Evolutionary conservation across 2,888 invertebrate species (phyloP), one percentile per base, ranked within the genome.

Genomic region (Petrophora chlorosata): DNA sequence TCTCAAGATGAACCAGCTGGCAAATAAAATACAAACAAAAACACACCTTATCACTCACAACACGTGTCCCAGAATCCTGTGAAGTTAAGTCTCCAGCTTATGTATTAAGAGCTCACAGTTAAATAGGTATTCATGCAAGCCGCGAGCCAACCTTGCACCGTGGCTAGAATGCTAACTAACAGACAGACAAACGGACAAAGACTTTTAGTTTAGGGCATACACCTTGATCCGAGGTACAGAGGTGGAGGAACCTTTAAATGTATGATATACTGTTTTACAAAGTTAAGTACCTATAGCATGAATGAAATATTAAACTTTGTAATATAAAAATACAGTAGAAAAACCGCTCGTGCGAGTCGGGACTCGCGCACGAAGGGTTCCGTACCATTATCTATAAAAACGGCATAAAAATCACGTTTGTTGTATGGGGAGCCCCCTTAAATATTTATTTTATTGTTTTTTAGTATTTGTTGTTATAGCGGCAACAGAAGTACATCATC

Each of bases 121-220:
- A 17, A 22, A 25, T 5, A 35, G 5, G 26, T 28, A 10, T 22
- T 35, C 56, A 59, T 59, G 58, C 48, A 38, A 26, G 63, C 46
- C 41, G 33, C 39, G 40, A 43, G 33, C 22, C 53, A 63, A 62
- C 68, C 70, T 70, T 70, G 71, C 43, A 32, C 29, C 67, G 73
- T 65, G 72, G 47, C 35, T 62, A 59, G 75, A 67, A 76, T 73
- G 59, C 63, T 61, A 54, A 59, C 45, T 56, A 63, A 51, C 50
- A 14, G 43, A 47, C 59, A 49, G 51, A 56, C 62, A 25, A 42
- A 52, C 54, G 63, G 67, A 74, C 71, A 74, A 73, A 73, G 74
- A 63, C 55, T 62, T 59, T 60, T 61, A 55, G 60, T 61, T 51
- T 56, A 63, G 67, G 71, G 52, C 73, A 68, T 43, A 40, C 32